phyloP scores from a whole-genome alignment of 2,113 vertebrate species.

The Leiothrix lutea region DNA sequence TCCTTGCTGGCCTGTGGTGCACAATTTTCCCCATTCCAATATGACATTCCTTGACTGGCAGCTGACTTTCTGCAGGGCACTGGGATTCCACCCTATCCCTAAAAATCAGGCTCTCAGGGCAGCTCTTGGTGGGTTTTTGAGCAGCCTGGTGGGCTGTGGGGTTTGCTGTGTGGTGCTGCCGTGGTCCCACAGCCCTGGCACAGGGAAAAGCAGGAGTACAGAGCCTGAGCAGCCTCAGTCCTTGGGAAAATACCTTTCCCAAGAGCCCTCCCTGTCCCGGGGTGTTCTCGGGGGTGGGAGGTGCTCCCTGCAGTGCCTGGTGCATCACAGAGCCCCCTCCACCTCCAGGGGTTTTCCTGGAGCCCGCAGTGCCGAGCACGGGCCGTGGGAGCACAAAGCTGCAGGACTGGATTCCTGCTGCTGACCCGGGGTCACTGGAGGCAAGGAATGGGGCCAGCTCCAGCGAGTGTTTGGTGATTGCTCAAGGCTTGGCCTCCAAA shows the following conservation, averaged over 20 bases:
- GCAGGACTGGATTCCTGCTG: neutral
- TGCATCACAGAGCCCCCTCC: neutral
- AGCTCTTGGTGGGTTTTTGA: neutral
- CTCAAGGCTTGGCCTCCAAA: neutral
- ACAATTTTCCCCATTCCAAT: rapidly evolving
- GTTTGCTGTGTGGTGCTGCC: neutral
- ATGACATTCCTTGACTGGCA: rapidly evolving
- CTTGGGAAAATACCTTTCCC: neutral
- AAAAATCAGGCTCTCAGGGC: neutral
- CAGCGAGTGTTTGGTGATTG: neutral
- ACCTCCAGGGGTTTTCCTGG: neutral
- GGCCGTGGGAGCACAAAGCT: neutral
- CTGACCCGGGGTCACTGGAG: neutral
- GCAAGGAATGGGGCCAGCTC: neutral
- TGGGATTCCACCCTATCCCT: rapidly evolving
- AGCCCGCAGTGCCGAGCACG: rapidly evolving
- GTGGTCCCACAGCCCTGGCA: neutral
- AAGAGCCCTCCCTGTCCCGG: neutral
- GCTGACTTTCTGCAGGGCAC: neutral
- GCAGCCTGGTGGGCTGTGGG: neutral
- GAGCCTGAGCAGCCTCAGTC: neutral
- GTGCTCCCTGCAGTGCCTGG: neutral
- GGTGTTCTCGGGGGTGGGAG: neutral
- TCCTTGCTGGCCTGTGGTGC: neutral
- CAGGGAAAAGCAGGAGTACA: rapidly evolving